Evolutionary conservation across 1,140 invertebrate species (phyloP), one percentile per base, ranked within the genome.

Genomic region (Neodiprion pinetum): DNA sequence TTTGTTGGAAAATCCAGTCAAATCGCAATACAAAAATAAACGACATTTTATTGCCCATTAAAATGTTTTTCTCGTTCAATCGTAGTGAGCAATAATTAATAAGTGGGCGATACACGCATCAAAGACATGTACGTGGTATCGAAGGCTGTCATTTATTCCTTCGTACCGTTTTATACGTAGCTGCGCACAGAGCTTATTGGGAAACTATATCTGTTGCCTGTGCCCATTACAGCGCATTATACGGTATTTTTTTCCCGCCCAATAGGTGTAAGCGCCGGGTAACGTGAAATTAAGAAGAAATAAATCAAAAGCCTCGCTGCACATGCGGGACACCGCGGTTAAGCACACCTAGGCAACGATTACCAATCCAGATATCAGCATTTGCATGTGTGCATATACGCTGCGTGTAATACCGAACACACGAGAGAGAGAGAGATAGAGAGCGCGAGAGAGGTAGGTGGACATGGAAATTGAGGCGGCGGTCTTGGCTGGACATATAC

Each of bases 401-500:
- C 11, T 61, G n/a, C 11, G 9, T 69, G 21, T 69, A 11, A 23
- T 65, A 14, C 61, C 7, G 12, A 7, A 65, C 61, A 21, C 11
- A 21, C 40, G 14, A 5, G 12, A 21, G 5, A 69, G 14, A 69
- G 4, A 47, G 67, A 69, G 17, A 47, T 21, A 61, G 14, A 5
- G 12, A 21, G 5, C 7, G 14, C 4, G 67, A 69, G 4, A 47
- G 67, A 69, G 17, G 11, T 21, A 23, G 23, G 9, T 12, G 17
- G 61, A 65, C 61, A 65, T 14, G 7, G 61, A 65, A 14, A 65
- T 14, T 17, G 61, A 21, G 14, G 40, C 17, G 67, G 21, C 67
- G 67, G 67, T 11, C 53, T 61, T 17, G 53, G 11, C 53, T 61
- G 53, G 53, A 61, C 53, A 61, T 61, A 61, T 61, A 61, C n/a